phyloP scores from a whole-genome alignment of 2,888 invertebrate genomes.

The Cinara cedri region DNA sequence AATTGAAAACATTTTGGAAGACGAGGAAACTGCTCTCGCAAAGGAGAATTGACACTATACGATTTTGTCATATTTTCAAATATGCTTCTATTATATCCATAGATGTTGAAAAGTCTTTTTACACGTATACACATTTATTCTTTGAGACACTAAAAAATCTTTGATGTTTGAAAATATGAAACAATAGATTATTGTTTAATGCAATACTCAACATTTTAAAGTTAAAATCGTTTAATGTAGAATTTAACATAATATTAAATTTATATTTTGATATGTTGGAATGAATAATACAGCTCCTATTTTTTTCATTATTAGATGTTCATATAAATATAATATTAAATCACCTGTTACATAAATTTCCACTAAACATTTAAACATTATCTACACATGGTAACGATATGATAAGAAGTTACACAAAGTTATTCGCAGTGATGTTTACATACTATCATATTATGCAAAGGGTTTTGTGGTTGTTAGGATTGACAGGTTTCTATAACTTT shows the following conservation, averaged over 20 bases:
- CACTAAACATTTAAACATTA: too few species aligned
- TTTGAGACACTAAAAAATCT: constrained; percentile 3
- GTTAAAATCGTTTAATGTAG: neutral
- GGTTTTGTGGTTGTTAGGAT: too few species aligned
- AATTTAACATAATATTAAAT: neutral
- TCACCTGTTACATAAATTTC: too few species aligned
- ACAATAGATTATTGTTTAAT: constrained; percentile 13
- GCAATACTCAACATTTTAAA: neutral
- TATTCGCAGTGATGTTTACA: too few species aligned
- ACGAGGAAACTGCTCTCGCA: neutral
- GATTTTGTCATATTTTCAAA: neutral
- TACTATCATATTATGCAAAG: too few species aligned
- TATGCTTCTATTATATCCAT: constrained; percentile 12
- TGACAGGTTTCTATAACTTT: too few species aligned
- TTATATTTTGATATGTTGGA: constrained; percentile 5
- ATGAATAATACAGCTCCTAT: neutral
- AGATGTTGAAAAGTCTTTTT: neutral
- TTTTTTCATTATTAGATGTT: too few species aligned
- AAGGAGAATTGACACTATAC: neutral
- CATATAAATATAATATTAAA: too few species aligned
- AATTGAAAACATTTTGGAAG: constrained; percentile 2
- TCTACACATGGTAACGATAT: too few species aligned
- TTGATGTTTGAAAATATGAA: constrained; percentile 21
- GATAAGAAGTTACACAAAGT: too few species aligned
- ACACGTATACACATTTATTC: neutral